Base-by-base conservation (phyloP, 2,888 invertebrate species). In the Habrosyne pyritoides region DNA sequence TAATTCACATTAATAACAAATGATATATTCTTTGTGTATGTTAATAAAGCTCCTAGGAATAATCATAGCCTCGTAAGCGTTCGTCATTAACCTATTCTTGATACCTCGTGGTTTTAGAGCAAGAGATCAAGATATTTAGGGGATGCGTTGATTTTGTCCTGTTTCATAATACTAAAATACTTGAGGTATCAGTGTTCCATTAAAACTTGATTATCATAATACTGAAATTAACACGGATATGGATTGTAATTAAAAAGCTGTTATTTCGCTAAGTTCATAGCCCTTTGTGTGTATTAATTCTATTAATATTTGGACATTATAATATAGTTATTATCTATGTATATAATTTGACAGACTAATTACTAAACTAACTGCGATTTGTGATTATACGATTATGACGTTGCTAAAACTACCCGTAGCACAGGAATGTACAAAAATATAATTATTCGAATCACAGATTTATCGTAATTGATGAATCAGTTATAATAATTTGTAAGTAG, bases 381-480 rank as follows among this genome's bases (percentile, higher is more conserved):
- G 67, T 68, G 67, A 61, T 67, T 66, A 62, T 53, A 67, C 55
- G 60, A 55, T 61, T 60, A 57, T 68, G 61, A 56, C 33, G 33
- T 64, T 66, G 46, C 51, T 49, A 50, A 71, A 63, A 68, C 79
- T 86, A 91, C 91, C 91, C 91, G 91, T 91, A 89, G 77, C 77
- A 73, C 73, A 89, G 91, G 91, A 91, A 91, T 91, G 91, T 91
- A 91, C 73, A 89, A 89, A 89, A 89, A 90, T 91, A 89, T 83
- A 81, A 82, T 83, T 81, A 82, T 80, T 83, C 69, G 74, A 77
- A 89, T 87, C 89, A 91, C 88, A 90, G 87, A 79, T 69, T 24
- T 71, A 66, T 73, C 63, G 59, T 73, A 69, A 77, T 77, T 74
- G 71, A 69, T 75, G 65, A 66, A 65, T 73, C 61, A 70, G 67